phyloP scores from a whole-genome alignment of 2,888 invertebrate species.

The Andrena fulva region DNA sequence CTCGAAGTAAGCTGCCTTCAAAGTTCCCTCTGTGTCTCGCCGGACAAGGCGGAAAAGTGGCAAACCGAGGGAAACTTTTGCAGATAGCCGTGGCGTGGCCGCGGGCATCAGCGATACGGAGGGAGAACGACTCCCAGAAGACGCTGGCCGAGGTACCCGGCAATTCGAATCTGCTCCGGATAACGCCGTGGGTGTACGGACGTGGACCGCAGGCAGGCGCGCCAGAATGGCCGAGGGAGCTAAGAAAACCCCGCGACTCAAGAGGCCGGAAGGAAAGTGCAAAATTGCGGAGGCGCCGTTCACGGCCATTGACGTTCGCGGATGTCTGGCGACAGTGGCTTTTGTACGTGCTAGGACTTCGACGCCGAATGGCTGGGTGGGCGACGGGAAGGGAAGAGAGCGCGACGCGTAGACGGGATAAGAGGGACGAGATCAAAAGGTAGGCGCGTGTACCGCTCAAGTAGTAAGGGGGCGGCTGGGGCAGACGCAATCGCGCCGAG shows the following conservation, averaged over 20 bases:
- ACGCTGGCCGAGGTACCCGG: slow-evolving; percentile 36
- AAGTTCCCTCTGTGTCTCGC: slow-evolving; percentile 1
- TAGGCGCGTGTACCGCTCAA: slow-evolving; percentile 36
- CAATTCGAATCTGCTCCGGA: slow-evolving; percentile 44
- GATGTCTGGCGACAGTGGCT: slow-evolving; percentile 41
- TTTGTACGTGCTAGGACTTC: slow-evolving; percentile 44
- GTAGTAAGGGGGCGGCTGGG: slow-evolving; percentile 2
- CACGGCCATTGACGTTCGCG: slow-evolving; percentile 41
- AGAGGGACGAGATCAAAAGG: slow-evolving; percentile 56
- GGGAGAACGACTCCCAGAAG: slow-evolving; percentile 48
- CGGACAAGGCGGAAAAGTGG: neutral
- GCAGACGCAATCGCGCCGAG: slow-evolving; percentile 40
- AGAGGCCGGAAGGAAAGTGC: slow-evolving; percentile 5
- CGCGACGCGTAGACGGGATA: slow-evolving; percentile 21
- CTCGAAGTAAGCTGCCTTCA: neutral
- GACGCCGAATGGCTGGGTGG: slow-evolving; percentile 34
- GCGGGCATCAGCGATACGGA: slow-evolving; percentile 39
- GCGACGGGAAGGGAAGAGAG: neutral
- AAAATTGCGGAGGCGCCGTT: slow-evolving; percentile 36
- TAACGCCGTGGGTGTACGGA: neutral
- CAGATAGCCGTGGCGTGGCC: slow-evolving; percentile 35
- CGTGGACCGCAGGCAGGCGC: neutral
- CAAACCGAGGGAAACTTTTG: slow-evolving; percentile 34
- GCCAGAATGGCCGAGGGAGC: neutral
- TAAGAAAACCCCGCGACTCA: neutral